Conservation (phyloP, 92 coral and sea anemone species). For the Chrysogorgia sp. region DNA sequence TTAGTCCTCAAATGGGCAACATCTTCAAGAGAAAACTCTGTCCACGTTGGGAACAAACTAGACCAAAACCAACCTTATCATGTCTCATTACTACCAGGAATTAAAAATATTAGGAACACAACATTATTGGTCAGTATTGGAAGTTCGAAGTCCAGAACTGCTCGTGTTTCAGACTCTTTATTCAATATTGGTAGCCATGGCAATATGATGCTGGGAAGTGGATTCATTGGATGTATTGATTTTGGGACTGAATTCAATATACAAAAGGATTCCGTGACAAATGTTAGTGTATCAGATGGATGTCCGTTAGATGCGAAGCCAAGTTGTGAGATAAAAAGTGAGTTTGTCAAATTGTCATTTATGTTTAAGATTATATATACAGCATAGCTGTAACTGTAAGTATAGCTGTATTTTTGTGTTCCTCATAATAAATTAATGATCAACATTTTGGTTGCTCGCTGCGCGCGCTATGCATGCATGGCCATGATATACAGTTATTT, state of each 20-base stretch:
- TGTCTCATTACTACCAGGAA: constrained; percentile 76
- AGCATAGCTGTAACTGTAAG: too few species aligned
- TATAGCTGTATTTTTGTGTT: too few species aligned
- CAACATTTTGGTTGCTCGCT: too few species aligned
- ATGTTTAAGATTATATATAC: background rate
- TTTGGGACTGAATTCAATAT: constrained; percentile 70
- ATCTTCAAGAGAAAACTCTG: constrained; percentile 27
- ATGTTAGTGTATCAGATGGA: constrained; percentile 43
- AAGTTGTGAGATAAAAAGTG: background rate
- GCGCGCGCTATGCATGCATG: too few species aligned
- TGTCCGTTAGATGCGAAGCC: constrained; percentile 64
- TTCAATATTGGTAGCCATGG: constrained; percentile 58
- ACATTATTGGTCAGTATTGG: constrained; percentile 64
- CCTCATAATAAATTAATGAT: too few species aligned
- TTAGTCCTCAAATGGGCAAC: constrained; percentile 72
- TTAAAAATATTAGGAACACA: constrained; percentile 53
- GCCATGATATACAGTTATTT: too few species aligned
- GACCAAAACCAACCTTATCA: constrained; percentile 68
- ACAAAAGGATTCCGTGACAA: constrained; percentile 1
- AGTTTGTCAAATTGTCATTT: background rate
- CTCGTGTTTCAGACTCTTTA: constrained; percentile 63
- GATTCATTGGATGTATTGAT: constrained; percentile 86
- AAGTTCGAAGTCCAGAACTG: constrained; percentile 30
- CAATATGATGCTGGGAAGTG: constrained; percentile 75
- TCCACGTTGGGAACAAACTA: constrained; percentile 68